Base-by-base conservation (phyloP, 2,797 vertebrate genomes). In the Petrocephalus sullivani region DNA sequence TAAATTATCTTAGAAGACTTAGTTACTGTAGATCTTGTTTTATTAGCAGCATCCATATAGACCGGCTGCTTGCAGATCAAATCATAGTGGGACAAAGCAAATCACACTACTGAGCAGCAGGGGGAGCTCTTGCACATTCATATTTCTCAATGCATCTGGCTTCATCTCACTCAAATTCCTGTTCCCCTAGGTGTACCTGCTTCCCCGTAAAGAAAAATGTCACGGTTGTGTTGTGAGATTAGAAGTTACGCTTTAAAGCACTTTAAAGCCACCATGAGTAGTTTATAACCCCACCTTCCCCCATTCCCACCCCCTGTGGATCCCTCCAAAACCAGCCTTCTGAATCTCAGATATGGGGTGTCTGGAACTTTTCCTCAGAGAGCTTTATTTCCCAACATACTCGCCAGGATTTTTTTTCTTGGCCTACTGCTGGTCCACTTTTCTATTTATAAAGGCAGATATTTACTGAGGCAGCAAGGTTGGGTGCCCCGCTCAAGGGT, bases 81-180 rank as follows among this genome's bases (percentile, higher is more conserved):
- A 78, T 78, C 75, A 19, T 49, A 21, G 41, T 10, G 75, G 19
- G 41, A 82, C 0, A 7, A 33, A 10, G 19, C 16, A n/a, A 86
- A 41, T 19, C 16, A 86, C 51, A 86, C 33, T 60, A 86, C 14
- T 41, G 28, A 86, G 56, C 85, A 61, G 85, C 37, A 86, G 85
- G 85, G 57, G 85, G 85, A 86, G 85, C 85, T 86, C 56, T 86
- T 58, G 85, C 28, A 60, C 85, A 86, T 86, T 86, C 16, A 21
- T 86, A 58, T 16, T 46, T 61, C 23, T 4, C 28, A 33, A 23
- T n/a, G 8, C 16, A 3, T 41, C 28, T 19, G 19, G 16, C 54
- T 58, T 86, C 57, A 86, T 28, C 57, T 58, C 33, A 41, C 16
- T 60, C 28, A 86, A 10, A 41, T 86, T 58, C 37, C 54, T 1